phyloP scores from a whole-genome alignment of 2,113 vertebrate genomes.

The Hyla sarda region DNA sequence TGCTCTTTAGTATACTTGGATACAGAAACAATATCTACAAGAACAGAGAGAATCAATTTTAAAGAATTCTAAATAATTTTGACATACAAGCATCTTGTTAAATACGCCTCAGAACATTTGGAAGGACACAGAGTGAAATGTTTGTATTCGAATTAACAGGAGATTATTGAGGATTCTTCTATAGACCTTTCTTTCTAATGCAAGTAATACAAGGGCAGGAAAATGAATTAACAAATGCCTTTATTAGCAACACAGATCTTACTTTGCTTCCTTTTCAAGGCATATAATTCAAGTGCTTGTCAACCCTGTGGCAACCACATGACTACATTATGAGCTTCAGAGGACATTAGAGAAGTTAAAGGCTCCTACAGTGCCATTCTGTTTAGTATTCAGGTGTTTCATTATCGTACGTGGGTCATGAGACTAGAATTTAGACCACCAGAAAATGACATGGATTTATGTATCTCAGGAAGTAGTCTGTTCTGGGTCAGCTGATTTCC shows the following conservation, averaged over 20 bases:
- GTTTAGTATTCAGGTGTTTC: too few species aligned
- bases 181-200: slow-evolving; percentile 10
- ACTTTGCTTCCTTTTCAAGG: slow-evolving; percentile 35
- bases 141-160: slow-evolving; percentile 42
- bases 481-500: too few species aligned
- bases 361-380: too few species aligned
- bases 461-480: too few species aligned
- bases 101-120: slow-evolving; percentile 54
- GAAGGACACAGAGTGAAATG: slow-evolving; percentile 52
- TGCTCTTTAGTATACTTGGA: slow-evolving; percentile 46
- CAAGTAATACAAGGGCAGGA: slow-evolving; percentile 16
- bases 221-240: slow-evolving; percentile 26
- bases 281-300: slow-evolving; percentile 20
- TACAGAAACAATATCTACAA: slow-evolving; percentile 36
- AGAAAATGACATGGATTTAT: too few species aligned
- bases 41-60: slow-evolving; percentile 46
- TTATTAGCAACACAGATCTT: slow-evolving; percentile 17
- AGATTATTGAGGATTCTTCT: slow-evolving; percentile 15
- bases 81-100: slow-evolving; percentile 42
- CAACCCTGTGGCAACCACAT: neutral
- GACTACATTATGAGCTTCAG: neutral
- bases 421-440: too few species aligned
- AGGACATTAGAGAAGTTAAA: neutral
- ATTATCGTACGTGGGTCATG: too few species aligned
- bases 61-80: slow-evolving; percentile 58